Evolutionary conservation across 2,797 vertebrate species (phyloP).

Genomic region (Halcyon smyrnensis): DNA sequence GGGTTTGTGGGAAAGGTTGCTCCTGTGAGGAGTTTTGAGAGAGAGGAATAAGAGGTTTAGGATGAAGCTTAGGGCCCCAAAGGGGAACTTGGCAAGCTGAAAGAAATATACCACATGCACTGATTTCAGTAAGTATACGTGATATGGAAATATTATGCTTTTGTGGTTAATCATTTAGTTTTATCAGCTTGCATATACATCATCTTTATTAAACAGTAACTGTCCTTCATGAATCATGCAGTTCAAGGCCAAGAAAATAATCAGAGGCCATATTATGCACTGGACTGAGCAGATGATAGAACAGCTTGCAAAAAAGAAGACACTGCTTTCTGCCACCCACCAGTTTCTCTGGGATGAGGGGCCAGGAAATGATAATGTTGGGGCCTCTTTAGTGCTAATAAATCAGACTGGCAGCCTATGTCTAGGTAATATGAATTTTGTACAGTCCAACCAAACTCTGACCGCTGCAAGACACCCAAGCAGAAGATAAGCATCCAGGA

Average conservation of each 20-base stretch:
- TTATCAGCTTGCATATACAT: conserved; percentile 42
- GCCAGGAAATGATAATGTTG: neutral
- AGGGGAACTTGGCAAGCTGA: neutral
- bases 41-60: neutral
- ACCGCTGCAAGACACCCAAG: neutral
- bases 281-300: neutral
- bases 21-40: neutral
- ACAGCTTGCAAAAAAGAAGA: neutral
- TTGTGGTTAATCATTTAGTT: conserved; percentile 35
- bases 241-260: conserved; percentile 48
- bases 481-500: neutral
- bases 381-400: neutral
- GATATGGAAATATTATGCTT: neutral
- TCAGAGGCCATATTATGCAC: neutral
- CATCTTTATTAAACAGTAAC: conserved; percentile 43
- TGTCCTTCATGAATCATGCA: neutral
- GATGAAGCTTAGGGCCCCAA: neutral
- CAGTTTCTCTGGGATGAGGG: neutral
- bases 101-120: neutral
- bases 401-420: neutral
- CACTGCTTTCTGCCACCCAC: neutral
- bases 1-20: neutral
- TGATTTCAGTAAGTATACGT: neutral
- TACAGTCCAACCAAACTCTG: neutral
- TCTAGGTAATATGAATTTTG: neutral